A percentile compares a stretch with the other conserved stretches of the same genome.
These are phyloP conservation scores for Poeciliopsis retropinna DNA, from an alignment of 2,113 vertebrate species.

Conservation along the genomic window DNA sequence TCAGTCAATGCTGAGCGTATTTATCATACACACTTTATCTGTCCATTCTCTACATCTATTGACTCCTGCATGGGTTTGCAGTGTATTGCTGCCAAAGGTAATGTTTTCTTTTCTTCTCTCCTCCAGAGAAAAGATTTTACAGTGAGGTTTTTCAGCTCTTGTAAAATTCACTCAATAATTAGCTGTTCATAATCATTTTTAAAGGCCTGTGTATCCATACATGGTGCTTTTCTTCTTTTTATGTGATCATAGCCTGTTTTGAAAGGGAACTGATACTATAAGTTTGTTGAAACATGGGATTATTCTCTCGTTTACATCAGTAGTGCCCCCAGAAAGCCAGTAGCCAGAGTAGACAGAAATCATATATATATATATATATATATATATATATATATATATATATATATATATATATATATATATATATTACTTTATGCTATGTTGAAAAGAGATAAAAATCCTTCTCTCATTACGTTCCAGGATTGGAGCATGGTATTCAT, in stretches of 20 bases:
- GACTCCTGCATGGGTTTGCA: slow-evolving; percentile 5
- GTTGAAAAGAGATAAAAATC: too few species aligned
- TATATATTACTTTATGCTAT: too few species aligned
- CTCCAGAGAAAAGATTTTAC: slow-evolving; percentile 12
- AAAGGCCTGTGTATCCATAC: slow-evolving; percentile 8
- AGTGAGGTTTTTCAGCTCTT: slow-evolving; percentile 5
- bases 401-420: too few species aligned
- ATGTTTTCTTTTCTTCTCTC: background rate
- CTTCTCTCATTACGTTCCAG: too few species aligned
- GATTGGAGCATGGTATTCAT: too few species aligned
- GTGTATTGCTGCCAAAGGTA: slow-evolving; percentile 10
- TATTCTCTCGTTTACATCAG: background rate
- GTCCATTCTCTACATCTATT: background rate
- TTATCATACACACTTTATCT: background rate
- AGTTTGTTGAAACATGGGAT: background rate
- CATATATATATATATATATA: too few species aligned
- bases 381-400: too few species aligned
- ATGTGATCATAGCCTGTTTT: background rate
- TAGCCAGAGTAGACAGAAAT: too few species aligned
- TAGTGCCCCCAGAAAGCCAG: too few species aligned
- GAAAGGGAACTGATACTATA: background rate
- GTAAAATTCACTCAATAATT: slow-evolving; percentile 5
- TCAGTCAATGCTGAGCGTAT: background rate
- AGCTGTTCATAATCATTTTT: slow-evolving; percentile 1
- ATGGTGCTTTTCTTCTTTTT: slow-evolving; percentile 8